These are phyloP conservation scores for Rousettus leschenaultii DNA, from an alignment of 2,113 vertebrate genomes.

Conservation along the genomic window DNA sequence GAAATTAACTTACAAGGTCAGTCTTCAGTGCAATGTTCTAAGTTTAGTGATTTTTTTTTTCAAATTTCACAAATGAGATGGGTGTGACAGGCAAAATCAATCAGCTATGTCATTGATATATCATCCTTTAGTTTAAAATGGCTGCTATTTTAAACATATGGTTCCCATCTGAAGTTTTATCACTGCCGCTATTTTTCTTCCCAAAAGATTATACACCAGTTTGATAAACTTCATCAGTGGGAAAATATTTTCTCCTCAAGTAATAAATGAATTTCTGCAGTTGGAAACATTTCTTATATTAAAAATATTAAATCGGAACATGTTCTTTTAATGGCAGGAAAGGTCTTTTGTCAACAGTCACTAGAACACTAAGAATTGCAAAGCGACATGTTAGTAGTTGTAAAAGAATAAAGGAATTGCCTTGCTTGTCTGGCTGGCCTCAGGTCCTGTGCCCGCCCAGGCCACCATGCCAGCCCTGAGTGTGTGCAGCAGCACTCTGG, in stretches of 20 bases:
- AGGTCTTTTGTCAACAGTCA: background rate
- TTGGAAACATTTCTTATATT: slow-evolving; percentile 37
- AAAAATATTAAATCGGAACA: background rate
- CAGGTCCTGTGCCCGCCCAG: background rate
- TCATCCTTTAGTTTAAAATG: background rate
- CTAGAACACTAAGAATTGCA: background rate
- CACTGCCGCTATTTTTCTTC: slow-evolving; percentile 21
- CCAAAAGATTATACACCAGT: slow-evolving; percentile 30
- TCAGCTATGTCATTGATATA: background rate
- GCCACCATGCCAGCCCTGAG: background rate
- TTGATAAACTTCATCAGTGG: slow-evolving; percentile 49
- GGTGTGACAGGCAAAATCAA: background rate
- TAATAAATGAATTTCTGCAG: slow-evolving; percentile 27
- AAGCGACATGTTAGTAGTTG: background rate
- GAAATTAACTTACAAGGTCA: background rate
- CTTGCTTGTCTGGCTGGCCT: background rate
- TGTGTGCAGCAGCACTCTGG: background rate
- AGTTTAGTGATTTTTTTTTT: background rate
- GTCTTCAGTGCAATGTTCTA: background rate
- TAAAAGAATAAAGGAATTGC: background rate
- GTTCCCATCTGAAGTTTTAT: slow-evolving; percentile 44
- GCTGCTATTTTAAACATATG: slow-evolving; percentile 29
- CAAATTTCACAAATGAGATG: background rate
- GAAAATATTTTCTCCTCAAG: slow-evolving; percentile 59
- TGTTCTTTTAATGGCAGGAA: background rate